These are phyloP conservation scores for Saimiri boliviensis DNA, from an alignment of 2,113 vertebrate species.

Conservation along the genomic window DNA sequence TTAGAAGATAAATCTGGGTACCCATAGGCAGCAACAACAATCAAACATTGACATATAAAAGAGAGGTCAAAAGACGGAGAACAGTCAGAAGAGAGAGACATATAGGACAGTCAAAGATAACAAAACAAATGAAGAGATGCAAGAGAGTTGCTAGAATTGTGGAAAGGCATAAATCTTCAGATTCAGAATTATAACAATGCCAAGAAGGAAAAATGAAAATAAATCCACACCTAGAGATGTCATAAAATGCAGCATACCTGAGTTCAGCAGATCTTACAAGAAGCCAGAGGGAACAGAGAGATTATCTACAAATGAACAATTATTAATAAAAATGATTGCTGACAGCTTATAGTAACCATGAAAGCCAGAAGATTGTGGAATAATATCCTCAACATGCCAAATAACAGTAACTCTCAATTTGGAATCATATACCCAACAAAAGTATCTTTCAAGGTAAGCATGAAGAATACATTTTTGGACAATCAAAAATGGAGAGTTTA, in stretches of 20 bases:
- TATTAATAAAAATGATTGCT: not conserved
- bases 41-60: not conserved
- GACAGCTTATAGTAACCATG: not conserved
- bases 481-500: not conserved
- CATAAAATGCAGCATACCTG: not conserved
- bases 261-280: not conserved
- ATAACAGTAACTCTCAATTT: not conserved
- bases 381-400: not conserved
- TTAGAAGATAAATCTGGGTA: not conserved
- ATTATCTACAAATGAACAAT: not conserved
- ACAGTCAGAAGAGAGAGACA: not conserved
- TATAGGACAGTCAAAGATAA: not conserved
- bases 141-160: not conserved
- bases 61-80: not conserved
- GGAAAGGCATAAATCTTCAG: not conserved
- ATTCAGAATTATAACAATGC: not conserved
- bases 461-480: not conserved
- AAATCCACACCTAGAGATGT: not conserved
- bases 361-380: not conserved
- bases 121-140: not conserved
- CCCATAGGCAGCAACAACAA: not conserved
- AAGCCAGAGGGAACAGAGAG: not conserved
- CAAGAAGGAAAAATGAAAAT: conserved; percentile 6
- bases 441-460: not conserved
- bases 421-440: not conserved